Evolutionary conservation across 2,113 vertebrate genomes (phyloP).

Genomic region (Galbula dea): DNA sequence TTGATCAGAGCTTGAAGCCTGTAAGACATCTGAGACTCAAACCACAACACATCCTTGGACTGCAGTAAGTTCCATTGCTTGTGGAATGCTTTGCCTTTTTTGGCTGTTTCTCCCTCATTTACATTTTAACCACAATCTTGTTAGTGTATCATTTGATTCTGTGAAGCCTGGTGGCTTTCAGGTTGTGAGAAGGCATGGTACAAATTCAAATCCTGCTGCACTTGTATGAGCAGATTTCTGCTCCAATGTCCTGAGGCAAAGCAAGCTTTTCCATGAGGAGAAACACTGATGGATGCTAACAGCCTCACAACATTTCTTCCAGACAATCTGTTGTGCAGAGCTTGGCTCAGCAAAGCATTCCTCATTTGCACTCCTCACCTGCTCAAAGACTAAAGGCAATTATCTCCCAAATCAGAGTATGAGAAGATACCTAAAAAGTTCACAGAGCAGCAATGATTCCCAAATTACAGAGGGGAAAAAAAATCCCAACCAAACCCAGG

Average conservation of each 20-base stretch:
- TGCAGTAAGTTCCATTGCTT: neutral
- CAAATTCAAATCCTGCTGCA: slow-evolving; percentile 16
- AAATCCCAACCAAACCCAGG: neutral
- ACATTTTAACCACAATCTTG: neutral
- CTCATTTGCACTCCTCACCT: neutral
- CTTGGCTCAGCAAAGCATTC: neutral
- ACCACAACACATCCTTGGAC: slow-evolving; percentile 8
- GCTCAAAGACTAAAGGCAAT: neutral
- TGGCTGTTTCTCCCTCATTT: neutral
- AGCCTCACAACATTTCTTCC: neutral
- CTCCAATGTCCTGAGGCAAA: neutral
- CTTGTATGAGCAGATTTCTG: neutral
- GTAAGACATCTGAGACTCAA: slow-evolving; percentile 2
- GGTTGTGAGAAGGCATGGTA: neutral
- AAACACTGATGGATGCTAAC: neutral
- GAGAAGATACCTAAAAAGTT: neutral
- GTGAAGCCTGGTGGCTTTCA: neutral
- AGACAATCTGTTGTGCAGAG: neutral
- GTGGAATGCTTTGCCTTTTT: neutral
- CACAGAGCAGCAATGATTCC: neutral
- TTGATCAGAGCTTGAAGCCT: slow-evolving; percentile 19
- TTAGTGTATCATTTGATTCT: neutral
- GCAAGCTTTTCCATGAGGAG: neutral
- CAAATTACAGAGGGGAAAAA: neutral
- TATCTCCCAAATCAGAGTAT: neutral